Conservation (phyloP, 1,140 invertebrate genomes). For the Drosophila subobscura region DNA sequence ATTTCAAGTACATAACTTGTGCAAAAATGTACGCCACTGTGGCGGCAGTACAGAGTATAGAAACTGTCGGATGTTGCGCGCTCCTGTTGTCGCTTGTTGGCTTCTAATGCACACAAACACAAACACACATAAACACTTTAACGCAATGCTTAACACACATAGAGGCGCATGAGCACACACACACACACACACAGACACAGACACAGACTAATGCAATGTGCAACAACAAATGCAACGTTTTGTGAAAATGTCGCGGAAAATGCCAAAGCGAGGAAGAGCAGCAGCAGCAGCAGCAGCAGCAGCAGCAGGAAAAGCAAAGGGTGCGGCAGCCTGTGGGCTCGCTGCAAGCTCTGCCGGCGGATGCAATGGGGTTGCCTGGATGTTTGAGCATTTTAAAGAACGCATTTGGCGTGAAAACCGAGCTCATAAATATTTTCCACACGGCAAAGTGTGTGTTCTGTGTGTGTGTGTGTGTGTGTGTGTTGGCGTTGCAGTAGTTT, state of each 20-base stretch:
- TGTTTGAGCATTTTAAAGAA: slow-evolving; percentile 53
- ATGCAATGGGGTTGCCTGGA: too few relatives aligned
- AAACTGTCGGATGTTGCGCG: slow-evolving; percentile 21
- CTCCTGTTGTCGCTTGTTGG: slow-evolving; percentile 10
- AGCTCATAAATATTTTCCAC: slow-evolving; percentile 79
- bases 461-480: slow-evolving; percentile 6
- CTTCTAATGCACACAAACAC: slow-evolving; percentile 37
- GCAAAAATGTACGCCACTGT: slow-evolving; percentile 12
- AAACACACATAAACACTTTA: slow-evolving; percentile 67
- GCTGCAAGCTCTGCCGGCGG: too few relatives aligned
- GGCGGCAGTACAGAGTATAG: slow-evolving; percentile 7
- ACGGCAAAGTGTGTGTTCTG: slow-evolving; percentile 48
- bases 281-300: slow-evolving; percentile 11
- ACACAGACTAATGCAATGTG: slow-evolving; percentile 30
- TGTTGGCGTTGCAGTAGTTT: slow-evolving; percentile 38
- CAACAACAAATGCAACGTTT: slow-evolving; percentile 51
- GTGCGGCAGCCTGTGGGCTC: neutral
- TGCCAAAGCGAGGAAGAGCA: slow-evolving; percentile 24
- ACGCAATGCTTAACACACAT: slow-evolving; percentile 65
- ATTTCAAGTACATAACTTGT: too few relatives aligned
- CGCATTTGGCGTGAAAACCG: slow-evolving; percentile 75
- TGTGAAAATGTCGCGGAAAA: slow-evolving; percentile 55
- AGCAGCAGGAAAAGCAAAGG: neutral
- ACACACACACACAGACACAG: neutral
- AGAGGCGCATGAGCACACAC: slow-evolving; percentile 21